These are phyloP conservation scores for Caenorhabditis sinica DNA, from an alignment of 2,888 invertebrate genomes.

Conservation along the genomic window DNA sequence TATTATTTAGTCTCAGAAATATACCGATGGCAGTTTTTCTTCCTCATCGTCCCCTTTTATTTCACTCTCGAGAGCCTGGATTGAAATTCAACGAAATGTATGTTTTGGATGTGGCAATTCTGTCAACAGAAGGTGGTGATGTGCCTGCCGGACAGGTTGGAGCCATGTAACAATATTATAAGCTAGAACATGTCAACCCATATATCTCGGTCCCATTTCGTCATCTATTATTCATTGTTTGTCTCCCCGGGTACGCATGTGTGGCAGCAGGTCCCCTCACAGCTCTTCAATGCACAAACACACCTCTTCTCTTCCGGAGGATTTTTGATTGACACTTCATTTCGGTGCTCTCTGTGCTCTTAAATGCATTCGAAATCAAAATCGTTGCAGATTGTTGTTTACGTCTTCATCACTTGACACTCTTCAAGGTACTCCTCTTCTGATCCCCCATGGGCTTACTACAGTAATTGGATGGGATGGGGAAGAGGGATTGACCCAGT, in stretches of 20 bases:
- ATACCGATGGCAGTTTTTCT: not conserved
- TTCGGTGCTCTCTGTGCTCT: constrained; percentile 60
- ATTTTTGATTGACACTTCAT: constrained; percentile 66
- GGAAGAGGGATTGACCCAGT: constrained; percentile 31
- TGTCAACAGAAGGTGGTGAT: constrained; percentile 40
- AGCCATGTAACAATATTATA: constrained; percentile 57
- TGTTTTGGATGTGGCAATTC: constrained; percentile 24
- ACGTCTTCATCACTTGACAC: constrained; percentile 41
- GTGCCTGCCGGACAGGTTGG: constrained; percentile 41
- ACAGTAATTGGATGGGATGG: constrained; percentile 51
- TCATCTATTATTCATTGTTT: constrained; percentile 66
- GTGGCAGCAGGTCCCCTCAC: constrained; percentile 48
- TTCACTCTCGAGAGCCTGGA: not conserved
- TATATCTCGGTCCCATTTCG: constrained; percentile 58
- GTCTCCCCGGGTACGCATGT: constrained; percentile 50
- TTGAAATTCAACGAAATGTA: constrained; percentile 18
- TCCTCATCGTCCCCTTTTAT: not conserved
- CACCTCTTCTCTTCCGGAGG: constrained; percentile 58
- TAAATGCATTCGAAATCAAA: constrained; percentile 61
- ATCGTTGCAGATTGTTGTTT: constrained; percentile 59
- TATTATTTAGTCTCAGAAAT: not conserved
- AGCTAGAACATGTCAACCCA: constrained; percentile 62
- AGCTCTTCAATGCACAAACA: constrained; percentile 65
- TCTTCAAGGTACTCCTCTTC: constrained; percentile 22
- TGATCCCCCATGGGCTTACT: constrained; percentile 34